Evolutionary conservation across 2,113 vertebrate species (phyloP).

Genomic region (Cariama cristata): DNA sequence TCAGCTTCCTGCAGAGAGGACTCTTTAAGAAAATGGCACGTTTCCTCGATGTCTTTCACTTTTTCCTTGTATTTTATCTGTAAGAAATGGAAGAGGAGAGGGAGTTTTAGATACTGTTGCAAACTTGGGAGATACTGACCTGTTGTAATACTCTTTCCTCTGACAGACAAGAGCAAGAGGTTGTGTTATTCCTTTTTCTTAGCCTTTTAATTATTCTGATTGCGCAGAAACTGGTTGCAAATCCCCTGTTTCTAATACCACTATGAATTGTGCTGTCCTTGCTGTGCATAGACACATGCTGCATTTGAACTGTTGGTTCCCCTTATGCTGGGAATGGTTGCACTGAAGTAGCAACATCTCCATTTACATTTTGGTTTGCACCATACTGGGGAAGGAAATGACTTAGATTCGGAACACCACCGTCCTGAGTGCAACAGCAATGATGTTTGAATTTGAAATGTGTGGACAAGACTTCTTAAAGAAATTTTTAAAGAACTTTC

Average conservation of each 20-base stretch:
- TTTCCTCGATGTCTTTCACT: conserved; percentile 10
- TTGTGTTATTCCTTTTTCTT: neutral
- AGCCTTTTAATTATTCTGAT: neutral
- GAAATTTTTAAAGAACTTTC: neutral
- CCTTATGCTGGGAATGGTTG: neutral
- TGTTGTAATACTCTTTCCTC: neutral
- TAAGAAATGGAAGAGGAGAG: neutral
- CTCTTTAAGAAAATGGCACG: conserved; percentile 12
- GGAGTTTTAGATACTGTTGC: neutral
- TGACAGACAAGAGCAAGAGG: neutral
- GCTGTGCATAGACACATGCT: neutral
- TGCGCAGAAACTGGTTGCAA: neutral
- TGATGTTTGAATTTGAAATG: neutral
- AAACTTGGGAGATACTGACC: too few relatives aligned
- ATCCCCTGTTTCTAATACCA: neutral
- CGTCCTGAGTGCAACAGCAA: neutral
- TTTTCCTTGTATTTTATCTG: conserved; percentile 10
- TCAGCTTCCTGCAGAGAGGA: conserved; percentile 49
- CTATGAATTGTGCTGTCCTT: neutral
- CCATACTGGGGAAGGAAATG: accelerated
- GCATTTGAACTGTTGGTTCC: neutral
- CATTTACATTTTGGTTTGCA: neutral
- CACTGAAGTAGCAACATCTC: neutral
- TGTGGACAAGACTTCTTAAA: neutral
- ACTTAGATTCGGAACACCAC: neutral